Evolutionary conservation across 1,140 invertebrate species (phyloP).

Genomic region (Pogonus chalceus): DNA sequence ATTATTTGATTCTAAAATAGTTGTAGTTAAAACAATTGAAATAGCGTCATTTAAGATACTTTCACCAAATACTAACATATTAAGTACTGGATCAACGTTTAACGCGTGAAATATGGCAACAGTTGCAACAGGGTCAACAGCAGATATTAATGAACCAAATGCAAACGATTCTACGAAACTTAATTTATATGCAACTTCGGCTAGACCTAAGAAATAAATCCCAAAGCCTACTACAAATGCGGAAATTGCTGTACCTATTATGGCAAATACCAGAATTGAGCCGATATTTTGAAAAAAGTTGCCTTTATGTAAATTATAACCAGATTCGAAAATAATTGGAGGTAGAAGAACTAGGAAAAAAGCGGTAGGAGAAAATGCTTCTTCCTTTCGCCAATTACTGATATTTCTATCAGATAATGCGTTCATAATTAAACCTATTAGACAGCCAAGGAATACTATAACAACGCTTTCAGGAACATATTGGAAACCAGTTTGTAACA

Average conservation of each 20-base stretch:
- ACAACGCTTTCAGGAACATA: constrained; percentile 96
- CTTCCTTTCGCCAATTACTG: constrained; percentile 91
- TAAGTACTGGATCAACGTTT: constrained; percentile 88
- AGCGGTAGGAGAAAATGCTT: constrained; percentile 92
- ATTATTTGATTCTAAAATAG: constrained; percentile 67
- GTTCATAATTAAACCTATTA: constrained; percentile 86
- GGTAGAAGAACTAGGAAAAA: constrained; percentile 96
- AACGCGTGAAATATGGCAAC: constrained; percentile 97
- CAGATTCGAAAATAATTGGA: constrained; percentile 98
- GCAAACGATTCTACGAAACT: constrained; percentile 96
- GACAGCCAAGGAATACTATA: constrained; percentile 88
- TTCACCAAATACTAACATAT: constrained; percentile 98
- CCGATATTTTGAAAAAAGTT: constrained; percentile 99
- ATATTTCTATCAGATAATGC: constrained; percentile 83
- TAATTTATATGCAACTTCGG: constrained; percentile 79
- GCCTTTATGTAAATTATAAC: constrained; percentile 96
- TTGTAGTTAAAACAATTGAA: constrained; percentile 92
- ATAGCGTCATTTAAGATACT: constrained; percentile 98
- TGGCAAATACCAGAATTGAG: constrained; percentile 89
- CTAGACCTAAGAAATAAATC: constrained; percentile 85
- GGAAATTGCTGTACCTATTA: constrained; percentile 92
- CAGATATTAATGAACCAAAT: constrained; percentile 96
- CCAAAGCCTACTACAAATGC: constrained; percentile 90
- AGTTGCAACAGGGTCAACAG: constrained; percentile 96
- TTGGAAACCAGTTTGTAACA: constrained; percentile 91